Evolutionary conservation across 2,888 invertebrate species (phyloP), one percentile per base, ranked within the genome.

Genomic region (Tortrix viridana): DNA sequence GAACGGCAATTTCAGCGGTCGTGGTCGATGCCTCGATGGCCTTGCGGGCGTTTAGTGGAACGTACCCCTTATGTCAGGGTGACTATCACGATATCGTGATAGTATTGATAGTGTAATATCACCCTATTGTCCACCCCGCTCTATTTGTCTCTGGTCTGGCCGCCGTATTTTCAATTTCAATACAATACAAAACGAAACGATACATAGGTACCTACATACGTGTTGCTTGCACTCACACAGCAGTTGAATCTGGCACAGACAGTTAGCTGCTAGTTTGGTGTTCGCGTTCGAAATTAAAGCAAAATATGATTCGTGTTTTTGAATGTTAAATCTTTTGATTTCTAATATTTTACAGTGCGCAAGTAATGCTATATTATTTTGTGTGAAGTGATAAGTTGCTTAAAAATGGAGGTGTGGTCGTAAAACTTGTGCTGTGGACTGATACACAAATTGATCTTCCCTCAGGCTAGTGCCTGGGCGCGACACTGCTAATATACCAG

Each of bases 391-490:
- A 32, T 49, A 22, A 43, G 20, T 53, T 41, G 14, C 41, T 55
- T 43, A 52, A 38, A 63, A 63, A 63, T 63, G 57, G 57, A 63
- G 57, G 63, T 63, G 57, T 58, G 47, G 52, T 38, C 63, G 14
- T 63, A 58, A 53, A 58, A 52, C 38, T 53, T 43, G 63, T 50
- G 57, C 43, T 53, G 47, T 43, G 22, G 52, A 57, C 23, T 57
- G 23, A 47, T 52, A 41, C 32, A 52, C 26, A 53, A 57, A 63
- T 63, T 58, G 41, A 63, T 62, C 63, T 47, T 53, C 38, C 52
- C 53, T 63, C 53, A 26, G 50, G 38, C 52, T 46, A 22, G 19
- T 56, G 56, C 19, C 47, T 57, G 52, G 41, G 58, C 58, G 53
- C 53, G 46, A 38, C 48, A 48, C 46, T n/a, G 12, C 57, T 58